A percentile compares a stretch with the other conserved stretches of the same genome.
Evolutionary conservation across 2,113 vertebrate genomes (phyloP).

Genomic region (Phyllostomus hastatus): DNA sequence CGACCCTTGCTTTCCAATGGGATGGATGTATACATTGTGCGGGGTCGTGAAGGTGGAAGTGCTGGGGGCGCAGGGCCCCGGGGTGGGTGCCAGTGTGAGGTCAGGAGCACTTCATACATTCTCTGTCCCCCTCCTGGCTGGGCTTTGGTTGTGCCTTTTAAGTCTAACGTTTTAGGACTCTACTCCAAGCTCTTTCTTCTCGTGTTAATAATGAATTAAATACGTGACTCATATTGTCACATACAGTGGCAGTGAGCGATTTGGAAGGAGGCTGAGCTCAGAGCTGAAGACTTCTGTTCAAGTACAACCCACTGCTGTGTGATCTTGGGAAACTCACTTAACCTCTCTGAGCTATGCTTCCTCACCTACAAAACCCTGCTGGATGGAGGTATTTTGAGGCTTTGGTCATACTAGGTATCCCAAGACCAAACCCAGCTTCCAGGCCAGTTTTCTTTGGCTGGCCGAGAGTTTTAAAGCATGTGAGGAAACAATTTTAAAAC

Average conservation of each 20-base stretch:
- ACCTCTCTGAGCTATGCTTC: background rate
- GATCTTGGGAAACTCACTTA: background rate
- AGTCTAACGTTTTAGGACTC: background rate
- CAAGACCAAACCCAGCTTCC: background rate
- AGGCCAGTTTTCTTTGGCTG: background rate
- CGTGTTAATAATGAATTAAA: background rate
- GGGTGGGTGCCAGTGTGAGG: background rate
- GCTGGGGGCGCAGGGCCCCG: background rate
- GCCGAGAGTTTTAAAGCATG: background rate
- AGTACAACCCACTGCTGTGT: background rate
- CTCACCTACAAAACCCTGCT: background rate
- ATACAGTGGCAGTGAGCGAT: background rate
- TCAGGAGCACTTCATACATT: background rate
- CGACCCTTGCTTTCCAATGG: background rate
- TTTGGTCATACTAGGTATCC: background rate
- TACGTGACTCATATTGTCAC: background rate
- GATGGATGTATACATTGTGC: background rate
- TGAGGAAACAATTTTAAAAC: background rate
- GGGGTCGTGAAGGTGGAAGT: background rate
- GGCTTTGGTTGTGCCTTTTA: background rate
- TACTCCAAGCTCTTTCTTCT: background rate
- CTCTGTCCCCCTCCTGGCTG: background rate
- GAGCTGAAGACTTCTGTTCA: background rate
- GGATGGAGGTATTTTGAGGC: background rate
- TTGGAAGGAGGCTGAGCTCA: background rate